Conservation (phyloP, 1,140 invertebrate species). For the Dufourea novaeangliae region DNA sequence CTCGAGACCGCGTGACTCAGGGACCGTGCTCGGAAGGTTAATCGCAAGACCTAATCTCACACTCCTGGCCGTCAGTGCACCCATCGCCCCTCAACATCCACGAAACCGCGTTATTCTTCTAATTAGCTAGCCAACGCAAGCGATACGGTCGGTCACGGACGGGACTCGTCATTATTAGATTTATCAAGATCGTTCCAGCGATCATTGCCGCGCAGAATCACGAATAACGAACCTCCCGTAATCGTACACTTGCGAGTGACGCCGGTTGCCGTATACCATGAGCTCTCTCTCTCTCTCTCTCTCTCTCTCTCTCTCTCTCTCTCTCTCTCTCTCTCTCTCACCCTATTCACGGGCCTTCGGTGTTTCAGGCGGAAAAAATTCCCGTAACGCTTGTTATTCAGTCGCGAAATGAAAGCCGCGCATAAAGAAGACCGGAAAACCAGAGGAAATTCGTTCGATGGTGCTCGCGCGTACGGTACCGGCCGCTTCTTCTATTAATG, state of each 20-base stretch:
- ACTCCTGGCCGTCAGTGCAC: too few species aligned
- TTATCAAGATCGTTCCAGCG: conserved; percentile 19
- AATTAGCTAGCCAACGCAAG: neutral
- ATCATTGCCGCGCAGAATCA: neutral
- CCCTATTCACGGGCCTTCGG: neutral
- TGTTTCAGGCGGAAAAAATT: neutral
- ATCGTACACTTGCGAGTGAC: neutral
- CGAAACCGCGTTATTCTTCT: neutral
- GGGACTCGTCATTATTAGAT: neutral
- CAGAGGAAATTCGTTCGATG: neutral
- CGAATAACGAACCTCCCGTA: conserved; percentile 1
- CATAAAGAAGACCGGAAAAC: neutral
- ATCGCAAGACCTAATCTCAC: too few species aligned
- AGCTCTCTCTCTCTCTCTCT: too few species aligned
- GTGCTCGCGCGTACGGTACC: neutral
- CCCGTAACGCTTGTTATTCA: neutral
- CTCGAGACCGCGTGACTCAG: too few species aligned
- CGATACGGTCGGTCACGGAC: neutral
- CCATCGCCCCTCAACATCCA: too few species aligned
- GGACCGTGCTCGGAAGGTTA: too few species aligned
- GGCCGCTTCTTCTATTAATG: neutral
- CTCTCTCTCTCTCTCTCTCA: too few species aligned
- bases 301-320: too few species aligned
- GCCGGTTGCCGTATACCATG: too few species aligned
- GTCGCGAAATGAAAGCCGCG: neutral